These are phyloP conservation scores for Recurvirostra avosetta DNA, from an alignment of 2,113 vertebrate species.

Conservation along the genomic window DNA sequence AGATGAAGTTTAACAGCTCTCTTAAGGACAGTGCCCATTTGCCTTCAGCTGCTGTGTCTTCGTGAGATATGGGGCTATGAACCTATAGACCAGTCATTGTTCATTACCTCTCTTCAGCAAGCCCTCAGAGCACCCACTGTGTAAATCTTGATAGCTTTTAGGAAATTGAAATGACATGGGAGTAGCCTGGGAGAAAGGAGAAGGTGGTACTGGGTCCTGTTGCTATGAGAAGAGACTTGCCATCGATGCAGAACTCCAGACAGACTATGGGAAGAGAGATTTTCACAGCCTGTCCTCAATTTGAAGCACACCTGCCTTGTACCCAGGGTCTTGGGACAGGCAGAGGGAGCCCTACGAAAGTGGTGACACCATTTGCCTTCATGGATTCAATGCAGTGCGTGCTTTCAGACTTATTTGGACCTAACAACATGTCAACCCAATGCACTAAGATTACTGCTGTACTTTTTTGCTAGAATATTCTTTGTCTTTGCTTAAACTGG, in stretches of 20 bases:
- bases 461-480: neutral
- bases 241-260: neutral
- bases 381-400: neutral
- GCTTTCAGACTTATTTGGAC: neutral
- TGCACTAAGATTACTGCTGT: neutral
- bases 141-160: neutral
- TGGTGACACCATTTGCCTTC: neutral
- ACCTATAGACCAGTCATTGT: rapidly evolving
- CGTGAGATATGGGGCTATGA: neutral
- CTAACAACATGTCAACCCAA: neutral
- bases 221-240: neutral
- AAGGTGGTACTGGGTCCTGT: neutral
- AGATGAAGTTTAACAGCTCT: neutral
- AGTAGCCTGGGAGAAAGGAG: neutral
- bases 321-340: neutral
- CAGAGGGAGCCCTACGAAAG: neutral
- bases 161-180: neutral
- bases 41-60: neutral
- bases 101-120: neutral
- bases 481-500: neutral
- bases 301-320: neutral
- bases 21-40: neutral
- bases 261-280: neutral
- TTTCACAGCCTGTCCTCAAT: neutral
- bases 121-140: neutral